Evolutionary conservation across 2,113 vertebrate species (phyloP), one percentile per base, ranked within the genome.

Genomic region (Chamaetylas fuelleborni): DNA sequence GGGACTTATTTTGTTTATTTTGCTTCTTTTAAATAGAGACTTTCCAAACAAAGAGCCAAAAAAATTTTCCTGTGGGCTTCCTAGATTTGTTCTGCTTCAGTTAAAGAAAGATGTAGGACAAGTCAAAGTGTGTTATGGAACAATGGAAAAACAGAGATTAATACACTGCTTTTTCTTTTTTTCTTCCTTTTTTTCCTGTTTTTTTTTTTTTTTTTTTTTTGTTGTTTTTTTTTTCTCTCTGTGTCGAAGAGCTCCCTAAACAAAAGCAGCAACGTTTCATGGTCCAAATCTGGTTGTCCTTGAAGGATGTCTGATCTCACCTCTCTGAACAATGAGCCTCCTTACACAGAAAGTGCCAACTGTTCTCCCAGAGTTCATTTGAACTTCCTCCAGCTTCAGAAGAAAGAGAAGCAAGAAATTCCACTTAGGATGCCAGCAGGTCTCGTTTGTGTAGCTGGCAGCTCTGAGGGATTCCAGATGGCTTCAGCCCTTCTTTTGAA

Each of bases 401-500:
- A 97, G 95, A 96, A 96, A 92, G 60, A 87, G 83, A 98, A 97
- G 82, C 84, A 93, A 96, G 93, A 97, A 97, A 97, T 97, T 96
- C 94, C 88, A 91, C 89, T 97, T 96, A 88, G 95, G 95, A 96
- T 97, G 97, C 97, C 96, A 95, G 86, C 18, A 36, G 81, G 96
- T 94, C 95, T 97, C 23, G 6, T 95, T 76, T 31, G 22, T 95
- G 94, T 96, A 94, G 93, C 91, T 97, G 96, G 96, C 95, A 97
- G 94, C 54, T 91, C 93, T 94, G 92, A 98, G 50, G 51, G 88
- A 84, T 97, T 98, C 97, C 98, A 98, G 96, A 98, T 97, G 98
- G 97, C 93, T 97, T 93, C 95, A 94, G 74, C 61, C 64, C 47
- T 97, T 95, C 97, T 97, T 98, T 98, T 97, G 97, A 98, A 98